These are phyloP conservation scores for Microcebus lehilahytsara DNA, from an alignment of 2,113 vertebrate genomes.

Conservation along the genomic window DNA sequence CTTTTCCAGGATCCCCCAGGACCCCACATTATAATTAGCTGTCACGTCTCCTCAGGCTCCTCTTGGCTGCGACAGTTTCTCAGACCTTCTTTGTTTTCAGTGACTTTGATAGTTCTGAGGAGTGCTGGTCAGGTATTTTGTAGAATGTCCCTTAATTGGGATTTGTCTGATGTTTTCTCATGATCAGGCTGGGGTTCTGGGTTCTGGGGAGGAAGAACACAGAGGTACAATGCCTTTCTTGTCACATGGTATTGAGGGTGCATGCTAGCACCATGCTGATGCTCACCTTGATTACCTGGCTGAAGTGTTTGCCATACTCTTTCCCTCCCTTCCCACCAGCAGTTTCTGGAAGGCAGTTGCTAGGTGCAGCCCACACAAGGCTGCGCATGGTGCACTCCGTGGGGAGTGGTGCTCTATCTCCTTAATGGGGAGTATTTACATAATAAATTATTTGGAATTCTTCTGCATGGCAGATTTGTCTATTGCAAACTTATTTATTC, in stretches of 20 bases:
- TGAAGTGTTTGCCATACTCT: background rate
- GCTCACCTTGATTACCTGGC: background rate
- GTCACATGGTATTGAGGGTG: background rate
- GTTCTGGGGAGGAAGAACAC: background rate
- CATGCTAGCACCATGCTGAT: background rate
- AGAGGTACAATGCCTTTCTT: background rate
- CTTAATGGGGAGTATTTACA: background rate
- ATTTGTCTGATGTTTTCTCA: background rate
- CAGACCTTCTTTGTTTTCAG: background rate
- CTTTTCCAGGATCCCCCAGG: background rate
- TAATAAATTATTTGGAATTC: background rate
- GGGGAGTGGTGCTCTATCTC: background rate
- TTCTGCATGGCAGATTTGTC: background rate
- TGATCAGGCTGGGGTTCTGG: background rate
- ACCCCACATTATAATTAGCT: background rate
- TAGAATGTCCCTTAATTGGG: background rate
- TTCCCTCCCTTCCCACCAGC: background rate
- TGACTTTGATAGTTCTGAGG: background rate
- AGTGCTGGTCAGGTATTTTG: background rate
- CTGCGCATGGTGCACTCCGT: no score
- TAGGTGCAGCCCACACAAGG: background rate
- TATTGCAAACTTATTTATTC: background rate
- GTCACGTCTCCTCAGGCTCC: background rate
- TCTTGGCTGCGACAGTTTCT: background rate
- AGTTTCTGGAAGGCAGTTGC: background rate